Conservation (phyloP, 2,113 vertebrate species). For the Mus musculus region DNA sequence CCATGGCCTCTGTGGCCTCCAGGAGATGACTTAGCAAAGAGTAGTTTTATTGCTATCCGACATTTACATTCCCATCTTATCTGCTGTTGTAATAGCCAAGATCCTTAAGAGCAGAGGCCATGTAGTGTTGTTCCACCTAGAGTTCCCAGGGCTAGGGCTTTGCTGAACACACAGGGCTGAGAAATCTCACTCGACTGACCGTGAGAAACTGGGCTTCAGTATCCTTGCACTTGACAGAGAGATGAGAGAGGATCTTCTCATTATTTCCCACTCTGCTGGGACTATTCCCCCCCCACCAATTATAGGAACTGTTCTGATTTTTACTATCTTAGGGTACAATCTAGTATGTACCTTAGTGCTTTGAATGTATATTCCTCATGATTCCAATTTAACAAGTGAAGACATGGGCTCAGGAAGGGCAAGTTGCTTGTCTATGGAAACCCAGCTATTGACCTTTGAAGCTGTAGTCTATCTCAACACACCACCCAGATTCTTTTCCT, state of each 20-base stretch:
- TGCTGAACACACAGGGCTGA: background rate
- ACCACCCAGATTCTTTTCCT: background rate
- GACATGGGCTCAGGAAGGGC: background rate
- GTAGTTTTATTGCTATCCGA: background rate
- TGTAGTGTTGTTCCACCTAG: slow-evolving; percentile 12
- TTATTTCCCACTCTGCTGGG: background rate
- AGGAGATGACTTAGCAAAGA: slow-evolving; percentile 40
- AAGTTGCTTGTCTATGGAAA: background rate
- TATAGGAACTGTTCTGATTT: background rate
- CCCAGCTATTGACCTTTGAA: slow-evolving; percentile 21
- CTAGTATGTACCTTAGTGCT: background rate
- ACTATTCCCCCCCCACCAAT: background rate
- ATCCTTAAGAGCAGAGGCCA: slow-evolving; percentile 39
- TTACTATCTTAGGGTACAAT: background rate
- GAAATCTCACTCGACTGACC: background rate
- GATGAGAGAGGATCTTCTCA: slow-evolving; percentile 4
- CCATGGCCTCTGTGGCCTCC: background rate
- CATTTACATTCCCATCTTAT: slow-evolving; percentile 57
- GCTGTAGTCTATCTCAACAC: background rate
- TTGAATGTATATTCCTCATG: slow-evolving; percentile 18
- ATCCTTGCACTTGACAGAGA: background rate
- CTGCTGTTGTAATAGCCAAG: slow-evolving; percentile 6
- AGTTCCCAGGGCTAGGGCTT: background rate
- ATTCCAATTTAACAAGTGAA: slow-evolving; percentile 25
- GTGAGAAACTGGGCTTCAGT: slow-evolving; percentile 38